phyloP scores from a whole-genome alignment of 1,140 invertebrate species.

The Pissodes strobi region DNA sequence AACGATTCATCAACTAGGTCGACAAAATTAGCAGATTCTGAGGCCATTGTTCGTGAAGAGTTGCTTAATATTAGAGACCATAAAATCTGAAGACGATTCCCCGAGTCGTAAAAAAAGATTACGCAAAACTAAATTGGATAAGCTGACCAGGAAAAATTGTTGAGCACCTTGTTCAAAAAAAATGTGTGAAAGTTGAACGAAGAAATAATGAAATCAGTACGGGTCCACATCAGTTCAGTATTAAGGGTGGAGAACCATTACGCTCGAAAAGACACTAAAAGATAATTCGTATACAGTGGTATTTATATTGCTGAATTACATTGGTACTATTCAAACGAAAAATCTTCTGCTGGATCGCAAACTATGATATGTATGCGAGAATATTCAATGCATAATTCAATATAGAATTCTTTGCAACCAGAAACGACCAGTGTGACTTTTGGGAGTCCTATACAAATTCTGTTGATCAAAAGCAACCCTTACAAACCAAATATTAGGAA shows the following conservation, averaged over 20 bases:
- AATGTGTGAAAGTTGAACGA: too few relatives aligned
- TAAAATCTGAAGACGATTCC: too few relatives aligned
- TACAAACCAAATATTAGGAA: constrained; percentile 26
- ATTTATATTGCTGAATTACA: constrained; percentile 49
- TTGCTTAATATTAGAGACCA: too few relatives aligned
- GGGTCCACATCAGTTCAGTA: constrained; percentile 45
- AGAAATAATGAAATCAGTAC: constrained; percentile 33
- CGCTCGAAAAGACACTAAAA: constrained; percentile 37
- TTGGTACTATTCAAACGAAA: constrained; percentile 43
- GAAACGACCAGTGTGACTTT: constrained; percentile 53
- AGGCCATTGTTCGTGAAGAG: too few relatives aligned
- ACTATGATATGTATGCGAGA: constrained; percentile 46
- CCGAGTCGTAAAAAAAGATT: too few relatives aligned
- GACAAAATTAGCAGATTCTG: too few relatives aligned
- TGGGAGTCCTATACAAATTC: constrained; percentile 49
- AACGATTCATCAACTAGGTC: too few relatives aligned
- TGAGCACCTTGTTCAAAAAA: too few relatives aligned
- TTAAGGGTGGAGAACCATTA: constrained; percentile 53
- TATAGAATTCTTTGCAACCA: constrained; percentile 50
- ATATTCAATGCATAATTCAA: constrained; percentile 49
- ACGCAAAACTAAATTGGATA: too few relatives aligned
- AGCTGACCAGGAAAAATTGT: too few relatives aligned
- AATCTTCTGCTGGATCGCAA: constrained; percentile 36
- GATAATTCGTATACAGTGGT: constrained; percentile 49
- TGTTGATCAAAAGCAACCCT: background rate